Percentiles rank a stretch among this genome's conserved stretches.
Evolutionary conservation across 2,113 vertebrate genomes (phyloP).

Genomic region (Myotis lucifugus): DNA sequence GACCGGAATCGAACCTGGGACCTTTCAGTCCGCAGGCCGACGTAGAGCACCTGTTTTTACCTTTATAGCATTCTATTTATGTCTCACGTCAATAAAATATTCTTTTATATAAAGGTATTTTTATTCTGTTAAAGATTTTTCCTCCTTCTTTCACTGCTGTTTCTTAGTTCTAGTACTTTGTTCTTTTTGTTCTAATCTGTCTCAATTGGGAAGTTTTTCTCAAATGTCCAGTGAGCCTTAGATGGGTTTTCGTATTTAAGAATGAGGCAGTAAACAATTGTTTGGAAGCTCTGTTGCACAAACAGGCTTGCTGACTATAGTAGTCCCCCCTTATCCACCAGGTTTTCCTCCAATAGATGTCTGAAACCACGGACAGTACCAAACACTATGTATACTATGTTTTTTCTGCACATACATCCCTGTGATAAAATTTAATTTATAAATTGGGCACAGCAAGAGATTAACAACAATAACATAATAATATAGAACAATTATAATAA

Average conservation of each 20-base stretch:
- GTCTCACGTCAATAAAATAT: neutral
- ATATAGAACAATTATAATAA: neutral
- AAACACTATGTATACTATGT: neutral
- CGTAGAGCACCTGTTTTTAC: neutral
- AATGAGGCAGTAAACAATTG: neutral
- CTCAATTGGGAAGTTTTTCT: neutral
- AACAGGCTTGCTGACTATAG: neutral
- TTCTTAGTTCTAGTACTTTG: neutral
- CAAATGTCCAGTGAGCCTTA: neutral
- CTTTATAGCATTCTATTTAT: neutral
- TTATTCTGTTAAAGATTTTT: neutral
- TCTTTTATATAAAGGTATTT: neutral
- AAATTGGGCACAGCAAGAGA: neutral
- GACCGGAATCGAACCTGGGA: too few species aligned
- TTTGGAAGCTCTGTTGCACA: neutral
- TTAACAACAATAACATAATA: neutral
- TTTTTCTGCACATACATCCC: neutral
- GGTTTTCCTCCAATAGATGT: neutral
- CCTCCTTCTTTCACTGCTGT: neutral
- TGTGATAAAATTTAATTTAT: neutral
- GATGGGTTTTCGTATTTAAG: neutral
- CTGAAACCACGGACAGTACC: neutral
- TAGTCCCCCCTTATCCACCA: neutral
- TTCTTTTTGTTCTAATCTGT: constrained; percentile 26
- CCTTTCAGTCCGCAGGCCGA: too few species aligned